Evolutionary conservation across 2,888 invertebrate species (phyloP).

Genomic region (Phorcus lineatus): DNA sequence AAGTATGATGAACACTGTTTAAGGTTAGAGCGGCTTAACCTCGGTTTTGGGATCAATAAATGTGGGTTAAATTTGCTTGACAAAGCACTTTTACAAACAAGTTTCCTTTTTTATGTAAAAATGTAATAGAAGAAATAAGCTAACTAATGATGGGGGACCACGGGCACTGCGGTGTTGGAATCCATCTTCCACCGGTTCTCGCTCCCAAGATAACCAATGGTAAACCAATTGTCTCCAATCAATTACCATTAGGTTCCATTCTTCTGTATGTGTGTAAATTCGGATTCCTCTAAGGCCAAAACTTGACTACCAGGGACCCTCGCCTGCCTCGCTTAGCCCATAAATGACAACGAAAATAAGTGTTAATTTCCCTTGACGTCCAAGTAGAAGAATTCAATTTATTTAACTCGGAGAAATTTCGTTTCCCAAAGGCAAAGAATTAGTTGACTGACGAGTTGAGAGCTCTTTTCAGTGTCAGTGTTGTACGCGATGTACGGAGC

Average conservation of each 20-base stretch:
- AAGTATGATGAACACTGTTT: not conserved
- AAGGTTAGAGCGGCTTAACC: too few relatives aligned
- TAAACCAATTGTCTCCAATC: not conserved
- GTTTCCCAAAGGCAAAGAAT: not conserved
- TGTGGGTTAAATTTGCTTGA: too few relatives aligned
- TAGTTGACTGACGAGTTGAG: not conserved
- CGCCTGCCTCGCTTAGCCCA: not conserved
- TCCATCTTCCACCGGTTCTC: too few relatives aligned
- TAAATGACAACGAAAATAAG: not conserved
- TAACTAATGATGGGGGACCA: too few relatives aligned
- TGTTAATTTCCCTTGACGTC: not conserved
- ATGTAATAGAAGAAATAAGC: too few relatives aligned
- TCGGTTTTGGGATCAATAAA: too few relatives aligned
- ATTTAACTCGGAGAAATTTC: not conserved
- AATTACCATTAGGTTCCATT: not conserved
- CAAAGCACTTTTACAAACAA: too few relatives aligned
- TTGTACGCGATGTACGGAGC: not conserved
- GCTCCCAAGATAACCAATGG: too few relatives aligned
- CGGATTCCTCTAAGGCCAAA: not conserved
- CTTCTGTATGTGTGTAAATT: not conserved
- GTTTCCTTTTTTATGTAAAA: too few relatives aligned
- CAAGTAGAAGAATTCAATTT: constrained; percentile 7
- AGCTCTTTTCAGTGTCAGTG: not conserved
- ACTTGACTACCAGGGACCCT: too few relatives aligned
- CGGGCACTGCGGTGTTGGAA: too few relatives aligned